Percentiles rank a stretch among this genome's conserved stretches.
Evolutionary conservation across 1,140 invertebrate species (phyloP).

Genomic region (Brachionus sp.): DNA sequence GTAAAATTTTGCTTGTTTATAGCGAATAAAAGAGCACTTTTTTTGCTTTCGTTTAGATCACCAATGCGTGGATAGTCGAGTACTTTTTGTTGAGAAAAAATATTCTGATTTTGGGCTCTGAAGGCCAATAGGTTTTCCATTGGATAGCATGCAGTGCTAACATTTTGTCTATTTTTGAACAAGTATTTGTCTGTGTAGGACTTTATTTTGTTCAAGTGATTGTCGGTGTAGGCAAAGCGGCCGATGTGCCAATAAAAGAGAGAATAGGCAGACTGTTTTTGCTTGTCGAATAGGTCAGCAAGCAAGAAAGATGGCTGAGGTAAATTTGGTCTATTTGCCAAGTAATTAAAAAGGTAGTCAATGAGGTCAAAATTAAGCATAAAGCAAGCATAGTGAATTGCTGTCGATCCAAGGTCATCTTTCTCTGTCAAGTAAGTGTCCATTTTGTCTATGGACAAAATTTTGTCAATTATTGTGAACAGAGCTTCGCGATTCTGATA

Average conservation of each 20-base stretch:
- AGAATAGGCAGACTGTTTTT: neutral
- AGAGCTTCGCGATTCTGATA: neutral
- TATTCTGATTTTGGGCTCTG: neutral
- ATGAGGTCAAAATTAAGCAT: neutral
- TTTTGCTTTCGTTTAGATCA: neutral
- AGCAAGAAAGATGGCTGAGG: neutral
- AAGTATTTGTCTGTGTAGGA: neutral
- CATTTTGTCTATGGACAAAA: neutral
- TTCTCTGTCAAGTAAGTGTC: neutral
- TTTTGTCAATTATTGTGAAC: slow-evolving; percentile 21
- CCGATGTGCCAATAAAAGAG: neutral
- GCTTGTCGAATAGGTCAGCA: neutral
- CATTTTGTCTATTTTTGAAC: neutral
- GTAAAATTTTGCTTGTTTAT: slow-evolving; percentile 24
- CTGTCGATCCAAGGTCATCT: neutral
- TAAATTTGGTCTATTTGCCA: neutral
- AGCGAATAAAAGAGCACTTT: neutral
- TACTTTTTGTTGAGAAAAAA: neutral
- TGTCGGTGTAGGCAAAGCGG: neutral
- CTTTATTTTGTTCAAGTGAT: neutral
- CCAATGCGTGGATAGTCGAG: neutral
- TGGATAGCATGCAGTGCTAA: neutral
- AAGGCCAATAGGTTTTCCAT: neutral
- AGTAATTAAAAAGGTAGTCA: neutral
- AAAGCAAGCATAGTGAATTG: slow-evolving; percentile 12